phyloP scores from a whole-genome alignment of 2,888 invertebrate species.

The Epinotia ramella region DNA sequence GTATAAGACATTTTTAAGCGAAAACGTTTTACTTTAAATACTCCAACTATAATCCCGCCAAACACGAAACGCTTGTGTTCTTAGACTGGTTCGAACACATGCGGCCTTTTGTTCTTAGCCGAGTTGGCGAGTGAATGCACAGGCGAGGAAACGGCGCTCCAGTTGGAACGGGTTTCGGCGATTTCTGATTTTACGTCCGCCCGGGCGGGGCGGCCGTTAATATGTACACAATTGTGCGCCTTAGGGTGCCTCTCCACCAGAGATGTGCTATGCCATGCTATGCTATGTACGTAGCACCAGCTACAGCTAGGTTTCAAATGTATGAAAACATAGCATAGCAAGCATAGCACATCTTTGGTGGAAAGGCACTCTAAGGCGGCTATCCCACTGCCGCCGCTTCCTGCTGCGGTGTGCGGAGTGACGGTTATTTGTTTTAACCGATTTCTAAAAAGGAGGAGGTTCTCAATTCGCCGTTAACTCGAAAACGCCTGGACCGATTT shows the following conservation, averaged over 20 bases:
- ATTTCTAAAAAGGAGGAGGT: too few relatives aligned
- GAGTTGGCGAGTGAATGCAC: conserved; percentile 12
- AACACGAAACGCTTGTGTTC: not conserved
- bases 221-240: not conserved
- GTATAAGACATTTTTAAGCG: not conserved
- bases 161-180: conserved; percentile 33
- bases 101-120: not conserved
- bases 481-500: too few relatives aligned
- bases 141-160: conserved; percentile 36
- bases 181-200: conserved; percentile 22
- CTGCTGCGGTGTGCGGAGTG: too few relatives aligned
- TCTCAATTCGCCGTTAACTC: too few relatives aligned
- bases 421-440: too few relatives aligned
- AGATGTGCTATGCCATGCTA: too few relatives aligned
- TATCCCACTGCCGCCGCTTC: too few relatives aligned
- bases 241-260: not conserved
- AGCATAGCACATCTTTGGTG: too few relatives aligned
- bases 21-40: not conserved
- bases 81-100: not conserved
- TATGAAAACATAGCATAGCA: too few relatives aligned
- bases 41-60: not conserved
- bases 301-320: too few relatives aligned
- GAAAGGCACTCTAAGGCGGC: too few relatives aligned
- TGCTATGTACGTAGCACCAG: too few relatives aligned
- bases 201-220: not conserved